A percentile compares a stretch with the other conserved stretches of the same genome.
Evolutionary conservation across 2,797 vertebrate genomes (phyloP).

Genomic region (Oryzias dopingdopingensis): DNA sequence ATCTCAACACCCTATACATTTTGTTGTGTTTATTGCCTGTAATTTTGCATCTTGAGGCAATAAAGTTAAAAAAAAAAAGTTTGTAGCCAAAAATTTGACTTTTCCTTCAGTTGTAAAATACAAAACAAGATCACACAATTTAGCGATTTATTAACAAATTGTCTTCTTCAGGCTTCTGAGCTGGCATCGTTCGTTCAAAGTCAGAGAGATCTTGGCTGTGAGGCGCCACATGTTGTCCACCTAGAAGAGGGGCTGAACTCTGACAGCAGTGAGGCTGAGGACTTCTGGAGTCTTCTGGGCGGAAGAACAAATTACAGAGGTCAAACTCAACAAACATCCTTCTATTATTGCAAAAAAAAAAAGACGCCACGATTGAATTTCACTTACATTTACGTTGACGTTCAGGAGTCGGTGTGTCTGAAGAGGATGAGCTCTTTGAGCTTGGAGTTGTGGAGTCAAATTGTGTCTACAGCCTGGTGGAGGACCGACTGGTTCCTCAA

Average conservation of each 20-base stretch:
- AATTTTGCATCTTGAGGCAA: too few relatives aligned
- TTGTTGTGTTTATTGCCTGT: too few relatives aligned
- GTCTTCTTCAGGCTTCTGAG: conserved; percentile 64
- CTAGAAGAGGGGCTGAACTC: conserved; percentile 78
- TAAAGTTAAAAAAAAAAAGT: too few relatives aligned
- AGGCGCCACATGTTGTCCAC: conserved; percentile 61
- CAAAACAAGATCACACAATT: too few relatives aligned
- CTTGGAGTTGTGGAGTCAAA: conserved; percentile 78
- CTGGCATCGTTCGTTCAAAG: conserved; percentile 69
- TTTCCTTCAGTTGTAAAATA: too few relatives aligned
- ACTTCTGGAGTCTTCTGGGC: conserved; percentile 81
- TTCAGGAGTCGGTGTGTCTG: conserved; percentile 66
- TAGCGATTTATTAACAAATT: neutral
- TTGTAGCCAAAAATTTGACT: too few relatives aligned
- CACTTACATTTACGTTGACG: neutral
- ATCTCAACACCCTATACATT: too few relatives aligned
- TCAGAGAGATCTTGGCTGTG: conserved; percentile 74
- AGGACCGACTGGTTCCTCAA: conserved; percentile 77
- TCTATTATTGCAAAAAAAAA: neutral
- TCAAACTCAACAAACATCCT: conserved; percentile 21
- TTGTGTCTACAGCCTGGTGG: conserved; percentile 79
- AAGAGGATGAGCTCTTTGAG: conserved; percentile 80
- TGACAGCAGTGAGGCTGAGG: conserved; percentile 55
- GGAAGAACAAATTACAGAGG: conserved; percentile 74
- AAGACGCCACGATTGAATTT: neutral